phyloP scores from a whole-genome alignment of 2,113 vertebrate species.

The Thamnophis sirtalis region DNA sequence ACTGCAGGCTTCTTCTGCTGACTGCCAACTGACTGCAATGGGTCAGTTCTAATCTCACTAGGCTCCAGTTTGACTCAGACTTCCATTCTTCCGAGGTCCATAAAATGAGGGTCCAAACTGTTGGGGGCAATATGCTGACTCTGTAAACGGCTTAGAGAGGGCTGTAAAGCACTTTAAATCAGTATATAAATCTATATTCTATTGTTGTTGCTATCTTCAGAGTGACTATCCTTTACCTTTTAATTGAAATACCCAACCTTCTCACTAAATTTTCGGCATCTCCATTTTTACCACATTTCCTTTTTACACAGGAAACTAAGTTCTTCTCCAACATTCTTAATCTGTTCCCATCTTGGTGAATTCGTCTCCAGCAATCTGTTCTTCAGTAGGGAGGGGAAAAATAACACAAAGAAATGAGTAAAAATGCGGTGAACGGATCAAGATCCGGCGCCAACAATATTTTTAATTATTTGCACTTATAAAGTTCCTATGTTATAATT shows the following conservation, averaged over 20 bases:
- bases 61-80: too few species aligned
- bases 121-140: too few species aligned
- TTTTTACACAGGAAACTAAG: background rate
- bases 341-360: background rate
- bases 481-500: slow-evolving; percentile 41
- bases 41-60: too few species aligned
- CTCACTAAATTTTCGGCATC: background rate
- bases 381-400: background rate
- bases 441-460: background rate
- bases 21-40: too few species aligned
- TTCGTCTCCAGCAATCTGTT: slow-evolving; percentile 21
- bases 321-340: background rate
- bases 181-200: too few species aligned
- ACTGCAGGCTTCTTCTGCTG: too few species aligned
- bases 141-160: too few species aligned
- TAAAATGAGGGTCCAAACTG: too few species aligned
- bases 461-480: slow-evolving; percentile 40
- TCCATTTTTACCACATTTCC: background rate
- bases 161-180: too few species aligned
- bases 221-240: background rate
- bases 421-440: slow-evolving; percentile 5
- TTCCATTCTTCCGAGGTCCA: too few species aligned
- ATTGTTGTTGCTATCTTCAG: background rate
- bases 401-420: slow-evolving; percentile 33
- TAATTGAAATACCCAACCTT: background rate